Evolutionary conservation across 1,140 invertebrate genomes (phyloP).

Genomic region (Littorina saxatilis): DNA sequence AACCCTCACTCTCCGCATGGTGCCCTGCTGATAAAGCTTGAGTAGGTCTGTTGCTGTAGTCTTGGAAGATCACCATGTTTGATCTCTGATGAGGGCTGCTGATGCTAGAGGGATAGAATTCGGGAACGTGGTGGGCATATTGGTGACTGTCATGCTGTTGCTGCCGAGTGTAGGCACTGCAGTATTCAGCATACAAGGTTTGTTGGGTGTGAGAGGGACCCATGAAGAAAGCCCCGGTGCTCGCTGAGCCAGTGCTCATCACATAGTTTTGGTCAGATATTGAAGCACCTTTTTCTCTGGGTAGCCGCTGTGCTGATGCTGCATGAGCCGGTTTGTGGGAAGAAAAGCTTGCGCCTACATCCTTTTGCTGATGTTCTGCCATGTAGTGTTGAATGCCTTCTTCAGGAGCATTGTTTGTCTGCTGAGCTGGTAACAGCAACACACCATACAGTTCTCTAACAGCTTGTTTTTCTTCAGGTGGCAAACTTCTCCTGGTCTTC

Average conservation of each 20-base stretch:
- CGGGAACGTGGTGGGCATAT: not conserved
- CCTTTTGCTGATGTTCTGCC: not conserved
- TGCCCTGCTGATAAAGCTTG: not conserved
- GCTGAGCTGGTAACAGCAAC: not conserved
- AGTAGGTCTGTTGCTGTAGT: not conserved
- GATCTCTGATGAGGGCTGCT: not conserved
- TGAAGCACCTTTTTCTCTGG: not conserved
- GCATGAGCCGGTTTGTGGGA: not conserved
- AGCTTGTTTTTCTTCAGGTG: slow-evolving; percentile 33
- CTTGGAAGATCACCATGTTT: not conserved
- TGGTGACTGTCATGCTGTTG: not conserved
- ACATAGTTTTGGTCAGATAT: not conserved
- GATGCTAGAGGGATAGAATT: not conserved
- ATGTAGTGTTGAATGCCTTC: not conserved
- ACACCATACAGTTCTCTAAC: slow-evolving; percentile 37
- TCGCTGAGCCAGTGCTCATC: not conserved
- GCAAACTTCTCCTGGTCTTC: slow-evolving; percentile 3
- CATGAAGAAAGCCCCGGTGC: not conserved
- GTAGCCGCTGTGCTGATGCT: not conserved
- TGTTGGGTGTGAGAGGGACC: not conserved
- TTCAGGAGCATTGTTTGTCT: not conserved
- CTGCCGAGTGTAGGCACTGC: not conserved
- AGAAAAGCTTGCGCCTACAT: not conserved
- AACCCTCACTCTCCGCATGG: not conserved
- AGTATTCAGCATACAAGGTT: not conserved